Percentiles rank a stretch among this genome's conserved stretches.
Conservation (phyloP, 2,113 vertebrate species). For the Pterocles orientalis region DNA sequence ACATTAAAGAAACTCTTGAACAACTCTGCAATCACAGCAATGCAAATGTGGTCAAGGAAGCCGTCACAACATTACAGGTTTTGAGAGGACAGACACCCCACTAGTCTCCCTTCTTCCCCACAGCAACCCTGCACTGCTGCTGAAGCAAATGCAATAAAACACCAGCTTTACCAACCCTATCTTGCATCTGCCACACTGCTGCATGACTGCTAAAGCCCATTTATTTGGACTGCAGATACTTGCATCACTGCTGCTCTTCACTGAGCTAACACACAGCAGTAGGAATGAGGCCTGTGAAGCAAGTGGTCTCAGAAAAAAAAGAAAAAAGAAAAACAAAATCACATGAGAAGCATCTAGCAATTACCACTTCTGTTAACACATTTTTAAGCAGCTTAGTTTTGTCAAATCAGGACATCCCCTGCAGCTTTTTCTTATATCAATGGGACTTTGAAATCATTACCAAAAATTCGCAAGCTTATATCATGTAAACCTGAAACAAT, state of each 20-base stretch:
- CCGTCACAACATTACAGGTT: constrained; percentile 72
- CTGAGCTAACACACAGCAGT: not conserved
- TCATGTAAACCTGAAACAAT: not conserved
- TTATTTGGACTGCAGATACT: not conserved
- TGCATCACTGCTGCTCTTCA: not conserved
- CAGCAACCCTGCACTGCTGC: not conserved
- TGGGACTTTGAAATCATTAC: not conserved
- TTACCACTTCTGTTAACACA: not conserved
- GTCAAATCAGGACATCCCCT: not conserved
- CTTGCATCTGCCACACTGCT: not conserved
- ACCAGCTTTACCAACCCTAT: not conserved
- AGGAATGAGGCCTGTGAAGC: not conserved
- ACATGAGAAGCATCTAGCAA: not conserved
- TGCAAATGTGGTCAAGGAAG: constrained; percentile 78
- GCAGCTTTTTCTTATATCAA: not conserved
- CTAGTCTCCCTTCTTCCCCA: not conserved
- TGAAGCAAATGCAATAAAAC: not conserved
- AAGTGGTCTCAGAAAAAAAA: not conserved
- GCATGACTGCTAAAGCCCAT: not conserved
- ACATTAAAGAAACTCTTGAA: constrained; percentile 80
- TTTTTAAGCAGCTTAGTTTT: not conserved
- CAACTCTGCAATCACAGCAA: constrained; percentile 77
- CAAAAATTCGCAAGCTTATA: not conserved
- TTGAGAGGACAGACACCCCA: constrained; percentile 52
- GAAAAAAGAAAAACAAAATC: too few relatives aligned